Percentiles rank a stretch among this genome's conserved stretches.
phyloP scores from a whole-genome alignment of 2,888 invertebrate genomes.

The Spisula subtruncata region DNA sequence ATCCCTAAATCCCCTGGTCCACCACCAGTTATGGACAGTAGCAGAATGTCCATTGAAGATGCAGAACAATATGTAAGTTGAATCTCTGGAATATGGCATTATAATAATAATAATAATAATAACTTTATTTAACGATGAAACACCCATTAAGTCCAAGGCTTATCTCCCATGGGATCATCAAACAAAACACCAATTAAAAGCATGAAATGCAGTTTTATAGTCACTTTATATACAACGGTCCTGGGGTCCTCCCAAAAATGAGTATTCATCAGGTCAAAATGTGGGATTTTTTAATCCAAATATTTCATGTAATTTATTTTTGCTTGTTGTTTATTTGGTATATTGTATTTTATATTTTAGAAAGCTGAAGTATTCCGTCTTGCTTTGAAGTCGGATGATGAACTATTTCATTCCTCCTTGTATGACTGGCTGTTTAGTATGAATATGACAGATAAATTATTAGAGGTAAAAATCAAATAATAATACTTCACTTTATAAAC shows the following conservation, averaged over 20 bases:
- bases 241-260: too few relatives aligned
- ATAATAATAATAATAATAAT: too few relatives aligned
- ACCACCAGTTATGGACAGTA: conserved; percentile 86
- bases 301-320: not conserved
- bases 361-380: conserved; percentile 89
- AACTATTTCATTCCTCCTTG: conserved; percentile 95
- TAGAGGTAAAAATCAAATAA: conserved; percentile 85
- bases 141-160: too few relatives aligned
- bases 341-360: conserved; percentile 85
- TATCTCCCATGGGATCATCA: too few relatives aligned
- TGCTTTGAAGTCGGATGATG: conserved; percentile 91
- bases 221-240: too few relatives aligned
- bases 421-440: conserved; percentile 96
- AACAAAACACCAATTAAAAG: too few relatives aligned
- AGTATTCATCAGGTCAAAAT: not conserved
- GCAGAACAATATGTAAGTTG: conserved; percentile 85
- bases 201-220: too few relatives aligned
- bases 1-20: conserved; percentile 87
- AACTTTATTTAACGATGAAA: too few relatives aligned
- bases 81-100: too few relatives aligned
- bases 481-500: not conserved
- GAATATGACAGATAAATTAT: conserved; percentile 88
- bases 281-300: not conserved
- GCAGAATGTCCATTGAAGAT: conserved; percentile 83
- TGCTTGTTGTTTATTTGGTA: not conserved